These are phyloP conservation scores for Hypotaenidia philippensis DNA, from an alignment of 2,797 vertebrate species.

Conservation along the genomic window DNA sequence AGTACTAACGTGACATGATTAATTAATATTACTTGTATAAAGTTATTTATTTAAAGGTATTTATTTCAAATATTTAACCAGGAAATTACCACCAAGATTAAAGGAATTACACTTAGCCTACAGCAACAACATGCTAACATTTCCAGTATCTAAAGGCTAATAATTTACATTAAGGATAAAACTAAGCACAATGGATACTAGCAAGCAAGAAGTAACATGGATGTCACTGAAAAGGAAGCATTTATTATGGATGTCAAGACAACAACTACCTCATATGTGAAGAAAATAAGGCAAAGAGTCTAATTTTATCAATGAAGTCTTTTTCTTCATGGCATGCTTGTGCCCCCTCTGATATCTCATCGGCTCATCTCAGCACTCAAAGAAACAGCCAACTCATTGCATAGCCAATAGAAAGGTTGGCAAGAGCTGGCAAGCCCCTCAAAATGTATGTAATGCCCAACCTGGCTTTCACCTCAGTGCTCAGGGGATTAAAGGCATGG, in stretches of 20 bases:
- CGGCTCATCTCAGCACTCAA: background rate
- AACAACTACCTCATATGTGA: background rate
- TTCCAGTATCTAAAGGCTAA: slow-evolving; percentile 39
- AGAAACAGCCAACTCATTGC: rapidly evolving
- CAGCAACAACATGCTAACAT: slow-evolving; percentile 19
- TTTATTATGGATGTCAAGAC: background rate
- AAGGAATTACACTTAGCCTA: slow-evolving; percentile 34
- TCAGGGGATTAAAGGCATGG: background rate
- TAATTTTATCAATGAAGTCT: background rate
- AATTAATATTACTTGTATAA: background rate
- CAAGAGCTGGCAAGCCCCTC: background rate
- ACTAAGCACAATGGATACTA: background rate
- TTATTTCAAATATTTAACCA: slow-evolving; percentile 61
- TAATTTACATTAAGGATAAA: slow-evolving; percentile 20
- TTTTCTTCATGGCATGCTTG: rapidly evolving
- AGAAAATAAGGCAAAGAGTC: background rate
- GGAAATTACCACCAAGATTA: slow-evolving; percentile 53
- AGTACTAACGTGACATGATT: background rate
- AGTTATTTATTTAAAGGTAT: slow-evolving; percentile 55
- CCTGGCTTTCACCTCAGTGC: rapidly evolving
- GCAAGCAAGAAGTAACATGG: background rate
- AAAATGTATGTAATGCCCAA: background rate
- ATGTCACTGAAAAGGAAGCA: background rate
- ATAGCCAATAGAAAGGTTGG: rapidly evolving
- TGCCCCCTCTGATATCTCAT: background rate